Evolutionary conservation across 2,113 vertebrate species (phyloP).

Genomic region (Hippocampus guttulatus): DNA sequence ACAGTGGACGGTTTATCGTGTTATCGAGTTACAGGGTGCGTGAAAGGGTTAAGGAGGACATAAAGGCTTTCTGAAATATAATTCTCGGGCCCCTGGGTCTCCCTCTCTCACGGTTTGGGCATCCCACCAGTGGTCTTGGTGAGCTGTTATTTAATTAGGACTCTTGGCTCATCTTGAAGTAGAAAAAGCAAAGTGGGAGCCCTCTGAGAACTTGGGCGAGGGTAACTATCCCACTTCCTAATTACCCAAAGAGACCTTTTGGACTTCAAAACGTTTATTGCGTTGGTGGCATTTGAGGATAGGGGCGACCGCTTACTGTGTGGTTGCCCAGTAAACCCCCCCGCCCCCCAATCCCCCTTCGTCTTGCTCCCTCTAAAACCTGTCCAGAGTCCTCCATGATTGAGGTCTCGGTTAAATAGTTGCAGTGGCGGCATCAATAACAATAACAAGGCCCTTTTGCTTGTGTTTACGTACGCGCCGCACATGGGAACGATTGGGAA

Average conservation of each 20-base stretch:
- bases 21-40: too few species aligned
- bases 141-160: slow-evolving; percentile 48
- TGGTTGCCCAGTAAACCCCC: slow-evolving; percentile 45
- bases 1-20: too few species aligned
- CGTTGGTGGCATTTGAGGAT: slow-evolving; percentile 58
- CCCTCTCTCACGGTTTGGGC: slow-evolving; percentile 23
- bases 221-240: slow-evolving; percentile 55
- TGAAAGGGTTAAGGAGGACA: slow-evolving; percentile 19
- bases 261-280: slow-evolving; percentile 55
- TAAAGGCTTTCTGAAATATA: slow-evolving; percentile 34
- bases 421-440: slow-evolving; percentile 22
- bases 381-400: slow-evolving; percentile 51
- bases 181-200: slow-evolving; percentile 32
- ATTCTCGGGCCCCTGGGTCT: slow-evolving; percentile 41
- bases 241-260: slow-evolving; percentile 49
- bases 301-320: slow-evolving; percentile 56
- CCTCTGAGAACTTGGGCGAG: slow-evolving; percentile 45
- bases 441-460: slow-evolving; percentile 39
- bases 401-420: slow-evolving; percentile 47
- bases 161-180: slow-evolving; percentile 46
- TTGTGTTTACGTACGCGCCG: slow-evolving; percentile 37
- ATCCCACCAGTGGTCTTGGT: slow-evolving; percentile 33
- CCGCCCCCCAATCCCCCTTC: background rate
- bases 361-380: slow-evolving; percentile 48
- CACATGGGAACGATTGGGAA: slow-evolving; percentile 45